Conservation (phyloP, 1,140 invertebrate species). For the Hyles euphorbiae region DNA sequence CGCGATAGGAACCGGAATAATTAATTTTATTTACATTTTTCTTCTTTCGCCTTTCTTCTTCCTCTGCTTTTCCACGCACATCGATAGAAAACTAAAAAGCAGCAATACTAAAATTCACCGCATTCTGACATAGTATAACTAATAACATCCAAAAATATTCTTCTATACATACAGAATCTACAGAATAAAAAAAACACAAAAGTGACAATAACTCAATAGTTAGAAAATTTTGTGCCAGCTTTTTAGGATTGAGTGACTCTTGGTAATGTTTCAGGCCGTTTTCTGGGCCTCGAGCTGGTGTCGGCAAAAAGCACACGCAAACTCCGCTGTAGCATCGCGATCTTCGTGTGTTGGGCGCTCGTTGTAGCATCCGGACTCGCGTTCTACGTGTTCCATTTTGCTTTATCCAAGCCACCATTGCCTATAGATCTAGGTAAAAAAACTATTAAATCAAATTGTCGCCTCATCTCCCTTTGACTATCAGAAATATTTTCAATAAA, state of each 20-base stretch:
- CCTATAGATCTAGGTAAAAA: conserved; percentile 57
- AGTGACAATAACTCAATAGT: neutral
- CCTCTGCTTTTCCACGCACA: too few species aligned
- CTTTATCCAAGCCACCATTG: conserved; percentile 22
- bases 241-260: conserved; percentile 7
- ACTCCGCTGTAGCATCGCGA: conserved; percentile 56
- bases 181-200: neutral
- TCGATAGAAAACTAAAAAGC: too few species aligned
- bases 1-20: too few species aligned
- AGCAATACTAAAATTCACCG: too few species aligned
- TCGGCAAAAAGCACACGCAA: conserved; percentile 38
- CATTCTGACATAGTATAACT: too few species aligned
- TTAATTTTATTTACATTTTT: too few species aligned
- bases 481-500: too few species aligned
- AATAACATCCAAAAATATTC: too few species aligned
- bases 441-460: neutral
- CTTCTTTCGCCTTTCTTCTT: too few species aligned
- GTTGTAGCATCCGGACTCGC: conserved; percentile 45
- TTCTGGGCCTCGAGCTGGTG: conserved; percentile 58
- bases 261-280: conserved; percentile 54
- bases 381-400: conserved; percentile 44
- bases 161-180: too few species aligned
- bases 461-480: neutral
- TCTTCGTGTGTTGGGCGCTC: conserved; percentile 60
- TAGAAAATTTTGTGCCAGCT: too few species aligned